Conservation (phyloP, 2,888 invertebrate genomes). For the Phaedon cochleariae region DNA sequence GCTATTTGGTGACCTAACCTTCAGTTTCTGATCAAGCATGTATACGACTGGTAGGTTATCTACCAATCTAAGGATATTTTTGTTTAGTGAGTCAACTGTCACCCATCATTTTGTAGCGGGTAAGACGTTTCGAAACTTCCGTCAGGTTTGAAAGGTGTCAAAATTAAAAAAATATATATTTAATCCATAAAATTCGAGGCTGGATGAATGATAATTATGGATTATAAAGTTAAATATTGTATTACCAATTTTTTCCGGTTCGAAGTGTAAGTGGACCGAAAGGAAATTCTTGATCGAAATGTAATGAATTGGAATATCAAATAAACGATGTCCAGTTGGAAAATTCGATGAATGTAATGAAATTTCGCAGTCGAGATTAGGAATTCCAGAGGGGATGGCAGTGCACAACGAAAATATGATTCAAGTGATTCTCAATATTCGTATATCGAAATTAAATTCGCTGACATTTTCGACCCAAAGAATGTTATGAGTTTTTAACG, state of each 20-base stretch:
- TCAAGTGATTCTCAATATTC: slow-evolving; percentile 37
- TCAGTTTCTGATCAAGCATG: too few relatives aligned
- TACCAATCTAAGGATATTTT: too few relatives aligned
- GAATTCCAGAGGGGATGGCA: slow-evolving; percentile 54
- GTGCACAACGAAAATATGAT: slow-evolving; percentile 44
- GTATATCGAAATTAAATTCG: slow-evolving; percentile 35
- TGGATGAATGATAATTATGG: too few relatives aligned
- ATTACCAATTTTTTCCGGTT: neutral
- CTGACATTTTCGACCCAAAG: slow-evolving; percentile 37
- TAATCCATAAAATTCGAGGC: too few relatives aligned
- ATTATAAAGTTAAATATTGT: too few relatives aligned
- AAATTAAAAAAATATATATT: too few relatives aligned
- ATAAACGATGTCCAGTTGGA: slow-evolving; percentile 52
- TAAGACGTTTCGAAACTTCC: too few relatives aligned
- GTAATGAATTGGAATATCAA: slow-evolving; percentile 52
- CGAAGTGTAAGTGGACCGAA: neutral
- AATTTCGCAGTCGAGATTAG: slow-evolving; percentile 57
- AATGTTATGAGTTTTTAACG: slow-evolving; percentile 28
- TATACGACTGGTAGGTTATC: too few relatives aligned
- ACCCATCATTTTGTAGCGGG: too few relatives aligned
- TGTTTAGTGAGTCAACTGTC: too few relatives aligned
- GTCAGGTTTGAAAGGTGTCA: too few relatives aligned
- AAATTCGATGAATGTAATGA: slow-evolving; percentile 52
- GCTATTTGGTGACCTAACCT: too few relatives aligned
- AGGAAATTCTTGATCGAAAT: slow-evolving; percentile 51